Conservation (phyloP, 1,140 invertebrate species). For the Potamilus streckersoni region DNA sequence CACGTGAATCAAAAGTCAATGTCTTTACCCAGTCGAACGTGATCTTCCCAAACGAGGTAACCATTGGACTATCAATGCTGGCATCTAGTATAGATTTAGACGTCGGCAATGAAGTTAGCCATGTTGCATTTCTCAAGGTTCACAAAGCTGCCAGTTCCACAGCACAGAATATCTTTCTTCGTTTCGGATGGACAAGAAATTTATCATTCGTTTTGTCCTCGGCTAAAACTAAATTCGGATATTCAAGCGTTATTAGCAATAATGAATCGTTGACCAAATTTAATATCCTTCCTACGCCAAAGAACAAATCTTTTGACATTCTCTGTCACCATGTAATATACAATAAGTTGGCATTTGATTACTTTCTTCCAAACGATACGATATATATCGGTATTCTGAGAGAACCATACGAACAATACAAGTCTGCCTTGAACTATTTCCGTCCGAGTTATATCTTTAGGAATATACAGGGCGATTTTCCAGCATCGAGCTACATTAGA, state of each 20-base stretch:
- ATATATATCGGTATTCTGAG: constrained; percentile 42
- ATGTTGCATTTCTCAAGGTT: constrained; percentile 48
- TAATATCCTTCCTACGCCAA: constrained; percentile 13
- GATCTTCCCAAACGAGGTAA: too few species aligned
- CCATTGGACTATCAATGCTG: too few species aligned
- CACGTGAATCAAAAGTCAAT: too few species aligned
- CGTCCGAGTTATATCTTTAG: constrained; percentile 4
- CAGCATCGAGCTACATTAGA: constrained; percentile 28
- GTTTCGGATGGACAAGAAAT: constrained; percentile 34
- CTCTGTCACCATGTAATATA: constrained; percentile 43
- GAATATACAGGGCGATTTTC: constrained; percentile 26
- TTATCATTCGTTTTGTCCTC: constrained; percentile 35
- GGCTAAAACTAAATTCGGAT: constrained; percentile 20
- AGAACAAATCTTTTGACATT: constrained; percentile 25
- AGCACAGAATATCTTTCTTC: constrained; percentile 37
- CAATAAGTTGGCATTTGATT: constrained; percentile 20
- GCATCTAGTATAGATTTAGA: not conserved
- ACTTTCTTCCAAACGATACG: constrained; percentile 28
- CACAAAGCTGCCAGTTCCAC: constrained; percentile 49
- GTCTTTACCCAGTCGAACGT: too few species aligned
- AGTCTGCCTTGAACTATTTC: constrained; percentile 41
- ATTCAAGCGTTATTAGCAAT: constrained; percentile 5
- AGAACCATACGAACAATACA: constrained; percentile 41
- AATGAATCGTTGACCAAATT: constrained; percentile 9
- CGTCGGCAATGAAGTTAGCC: constrained; percentile 1